These are phyloP conservation scores for Propithecus deckenii DNA, from an alignment of 2,797 vertebrate species.

Conservation along the genomic window DNA sequence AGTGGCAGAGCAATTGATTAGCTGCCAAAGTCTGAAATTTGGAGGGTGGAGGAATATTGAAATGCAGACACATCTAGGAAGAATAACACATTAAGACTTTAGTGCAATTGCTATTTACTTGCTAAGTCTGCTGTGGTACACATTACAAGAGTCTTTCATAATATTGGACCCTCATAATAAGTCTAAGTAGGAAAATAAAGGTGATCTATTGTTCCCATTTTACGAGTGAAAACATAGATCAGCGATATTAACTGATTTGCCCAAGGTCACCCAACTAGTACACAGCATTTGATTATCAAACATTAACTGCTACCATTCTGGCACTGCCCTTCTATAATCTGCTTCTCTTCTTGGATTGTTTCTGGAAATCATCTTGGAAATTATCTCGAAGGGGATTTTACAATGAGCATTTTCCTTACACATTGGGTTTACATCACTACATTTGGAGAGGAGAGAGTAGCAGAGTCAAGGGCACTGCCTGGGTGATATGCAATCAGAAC, in stretches of 20 bases:
- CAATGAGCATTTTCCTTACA: not conserved
- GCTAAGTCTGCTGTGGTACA: not conserved
- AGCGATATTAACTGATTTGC: not conserved
- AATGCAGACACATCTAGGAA: not conserved
- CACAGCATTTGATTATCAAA: not conserved
- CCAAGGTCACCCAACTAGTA: not conserved
- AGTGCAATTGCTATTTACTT: not conserved
- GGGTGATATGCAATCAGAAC: not conserved
- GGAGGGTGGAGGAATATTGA: not conserved
- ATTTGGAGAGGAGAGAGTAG: not conserved
- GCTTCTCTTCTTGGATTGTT: not conserved
- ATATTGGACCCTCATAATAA: not conserved
- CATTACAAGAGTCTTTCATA: not conserved
- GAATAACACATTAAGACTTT: not conserved
- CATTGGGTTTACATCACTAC: not conserved
- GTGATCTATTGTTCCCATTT: not conserved
- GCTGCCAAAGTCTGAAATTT: not conserved
- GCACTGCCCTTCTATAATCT: not conserved
- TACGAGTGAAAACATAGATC: not conserved
- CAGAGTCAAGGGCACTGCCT: not conserved
- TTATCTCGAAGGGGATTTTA: not conserved
- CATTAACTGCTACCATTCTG: not conserved
- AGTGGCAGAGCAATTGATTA: not conserved
- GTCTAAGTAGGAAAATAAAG: not conserved
- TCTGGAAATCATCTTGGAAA: constrained; percentile 18